phyloP scores from a whole-genome alignment of 1,140 invertebrate genomes.

The Samia ricini region DNA sequence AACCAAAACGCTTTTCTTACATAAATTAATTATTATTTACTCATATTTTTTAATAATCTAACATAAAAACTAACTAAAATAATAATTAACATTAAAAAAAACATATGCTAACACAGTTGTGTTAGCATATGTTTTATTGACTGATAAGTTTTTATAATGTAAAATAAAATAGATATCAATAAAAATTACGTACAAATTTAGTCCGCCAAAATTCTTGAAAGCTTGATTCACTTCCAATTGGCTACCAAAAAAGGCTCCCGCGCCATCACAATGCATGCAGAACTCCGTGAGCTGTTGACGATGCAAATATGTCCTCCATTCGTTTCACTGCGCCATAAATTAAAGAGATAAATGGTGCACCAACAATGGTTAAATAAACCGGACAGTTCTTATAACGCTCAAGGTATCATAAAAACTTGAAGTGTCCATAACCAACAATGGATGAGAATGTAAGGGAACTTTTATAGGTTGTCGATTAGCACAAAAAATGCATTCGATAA shows the following conservation, averaged over 20 bases:
- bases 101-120: too few relatives aligned
- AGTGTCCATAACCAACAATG: conserved; percentile 45
- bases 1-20: too few relatives aligned
- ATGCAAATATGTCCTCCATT: conserved; percentile 67
- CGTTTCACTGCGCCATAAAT: conserved; percentile 67
- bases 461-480: conserved; percentile 46
- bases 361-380: conserved; percentile 72
- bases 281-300: conserved; percentile 33
- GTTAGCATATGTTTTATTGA: too few relatives aligned
- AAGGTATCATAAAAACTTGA: conserved; percentile 31
- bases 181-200: neutral
- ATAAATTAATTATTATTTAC: too few relatives aligned
- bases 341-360: conserved; percentile 70
- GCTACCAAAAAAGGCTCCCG: conserved; percentile 11
- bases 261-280: conserved; percentile 30
- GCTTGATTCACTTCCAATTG: neutral
- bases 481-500: conserved; percentile 48
- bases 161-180: too few relatives aligned
- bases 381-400: conserved; percentile 58
- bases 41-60: too few relatives aligned
- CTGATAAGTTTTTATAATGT: too few relatives aligned
- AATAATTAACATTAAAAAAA: too few relatives aligned
- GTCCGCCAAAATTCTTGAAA: neutral
- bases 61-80: too few relatives aligned
- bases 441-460: conserved; percentile 41